Conservation (phyloP, 2,888 invertebrate genomes). For the Cybosia mesomella region DNA sequence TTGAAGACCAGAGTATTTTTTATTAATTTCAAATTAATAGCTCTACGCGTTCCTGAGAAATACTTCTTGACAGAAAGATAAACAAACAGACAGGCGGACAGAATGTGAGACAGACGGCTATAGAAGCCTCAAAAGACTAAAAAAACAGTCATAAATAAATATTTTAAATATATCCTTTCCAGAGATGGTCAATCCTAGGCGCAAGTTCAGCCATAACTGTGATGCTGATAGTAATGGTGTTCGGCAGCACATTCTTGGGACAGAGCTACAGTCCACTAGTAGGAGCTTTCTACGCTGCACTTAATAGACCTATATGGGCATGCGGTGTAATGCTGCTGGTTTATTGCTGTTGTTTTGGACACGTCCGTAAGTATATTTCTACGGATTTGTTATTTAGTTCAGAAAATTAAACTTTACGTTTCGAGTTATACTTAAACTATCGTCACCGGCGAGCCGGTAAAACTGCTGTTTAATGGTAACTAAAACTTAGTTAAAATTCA, state of each 20-base stretch:
- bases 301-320: slow-evolving; percentile 87
- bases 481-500: too few relatives aligned
- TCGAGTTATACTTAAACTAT: too few relatives aligned
- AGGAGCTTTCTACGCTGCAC: slow-evolving; percentile 85
- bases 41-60: neutral
- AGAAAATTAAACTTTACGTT: neutral
- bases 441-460: too few relatives aligned
- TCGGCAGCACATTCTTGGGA: slow-evolving; percentile 84
- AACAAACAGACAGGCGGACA: neutral
- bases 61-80: neutral
- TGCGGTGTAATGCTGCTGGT: slow-evolving; percentile 80
- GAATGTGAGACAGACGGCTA: too few relatives aligned
- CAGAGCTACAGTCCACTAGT: slow-evolving; percentile 81
- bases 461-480: too few relatives aligned
- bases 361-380: slow-evolving; percentile 76
- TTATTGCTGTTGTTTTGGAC: slow-evolving; percentile 84
- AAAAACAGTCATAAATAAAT: neutral
- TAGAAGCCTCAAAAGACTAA: neutral
- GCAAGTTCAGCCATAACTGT: slow-evolving; percentile 71
- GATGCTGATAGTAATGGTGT: slow-evolving; percentile 79
- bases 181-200: slow-evolving; percentile 82
- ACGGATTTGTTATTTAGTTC: neutral
- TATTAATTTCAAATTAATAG: neutral
- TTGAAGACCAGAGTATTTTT: too few relatives aligned
- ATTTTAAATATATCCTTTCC: slow-evolving; percentile 42